Evolutionary conservation across 2,797 vertebrate species (phyloP), one percentile per base, ranked within the genome.

Genomic region (Lepus townsendii): DNA sequence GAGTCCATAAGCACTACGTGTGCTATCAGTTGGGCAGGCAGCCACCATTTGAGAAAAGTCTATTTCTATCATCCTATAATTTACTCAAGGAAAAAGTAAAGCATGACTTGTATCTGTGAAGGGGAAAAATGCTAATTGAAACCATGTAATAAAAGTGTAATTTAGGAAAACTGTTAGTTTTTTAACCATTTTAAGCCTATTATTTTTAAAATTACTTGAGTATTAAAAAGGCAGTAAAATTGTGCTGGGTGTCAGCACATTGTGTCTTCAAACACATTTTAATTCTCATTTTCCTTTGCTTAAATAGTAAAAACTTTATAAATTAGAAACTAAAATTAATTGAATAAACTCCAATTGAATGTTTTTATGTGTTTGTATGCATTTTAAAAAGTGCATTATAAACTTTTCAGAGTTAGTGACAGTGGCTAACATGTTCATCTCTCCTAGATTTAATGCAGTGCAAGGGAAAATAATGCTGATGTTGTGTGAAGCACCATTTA

Each of bases 131-230:
- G 96, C 83, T 98, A 96, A 98, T 97, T 98, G 95, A 98, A 97
- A 96, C 86, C 52, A 95, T 97, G 93, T 96, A 97, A 97, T 98
- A 97, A 98, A 98, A 98, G 95, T 95, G 88, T 96, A 98, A 98
- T 98, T 98, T 97, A 97, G 96, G 91, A 96, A 97, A 98, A 97
- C 92, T 95, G 94, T 96, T 98, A 96, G 95, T 80, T 97, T 96
- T 30, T 97, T 96, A 86, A 96, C 92, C 96, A 97, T 98, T 98
- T 98, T 98, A 97, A 97, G 52, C 78, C 94, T 96, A 96, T 98
- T 98, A 98, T 98, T 98, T 98, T 97, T 91, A 96, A 98, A 98
- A 98, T 98, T 96, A 97, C 93, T 97, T 98, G 71, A 96, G 62
- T 98, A 97, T 98, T 98, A 96, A 98, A 98, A 98, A 97, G 71